Evolutionary conservation across 2,113 vertebrate species (phyloP).

Genomic region (Corythaixoides concolor): DNA sequence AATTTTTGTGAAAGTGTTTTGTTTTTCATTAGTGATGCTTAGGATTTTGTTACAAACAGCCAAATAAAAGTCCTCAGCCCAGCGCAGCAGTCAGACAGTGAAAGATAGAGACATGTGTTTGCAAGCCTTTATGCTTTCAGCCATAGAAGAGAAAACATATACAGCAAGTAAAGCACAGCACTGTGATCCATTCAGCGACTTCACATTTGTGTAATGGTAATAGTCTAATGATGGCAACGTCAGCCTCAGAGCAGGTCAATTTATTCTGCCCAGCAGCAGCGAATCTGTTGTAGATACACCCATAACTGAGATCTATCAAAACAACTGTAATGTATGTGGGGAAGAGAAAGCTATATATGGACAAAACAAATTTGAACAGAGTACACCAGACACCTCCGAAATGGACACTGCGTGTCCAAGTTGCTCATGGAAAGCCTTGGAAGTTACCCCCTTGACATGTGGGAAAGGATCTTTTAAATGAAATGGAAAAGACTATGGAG

Average conservation of each 20-base stretch:
- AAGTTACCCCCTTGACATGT: not conserved
- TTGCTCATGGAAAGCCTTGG: not conserved
- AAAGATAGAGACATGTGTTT: not conserved
- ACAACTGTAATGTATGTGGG: not conserved
- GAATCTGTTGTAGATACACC: not conserved
- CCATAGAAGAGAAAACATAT: not conserved
- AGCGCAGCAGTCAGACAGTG: not conserved
- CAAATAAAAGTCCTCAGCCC: not conserved
- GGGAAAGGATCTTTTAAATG: not conserved
- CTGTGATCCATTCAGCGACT: rapidly evolving
- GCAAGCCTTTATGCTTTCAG: not conserved
- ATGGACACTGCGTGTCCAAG: not conserved
- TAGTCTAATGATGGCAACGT: not conserved
- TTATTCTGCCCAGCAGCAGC: not conserved
- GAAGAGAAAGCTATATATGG: not conserved
- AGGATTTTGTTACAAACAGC: not conserved
- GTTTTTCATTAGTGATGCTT: not conserved
- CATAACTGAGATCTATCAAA: not conserved
- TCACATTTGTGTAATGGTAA: not conserved
- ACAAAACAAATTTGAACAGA: not conserved
- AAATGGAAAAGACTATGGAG: not conserved
- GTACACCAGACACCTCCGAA: not conserved
- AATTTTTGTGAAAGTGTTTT: not conserved
- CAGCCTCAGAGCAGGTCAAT: not conserved
- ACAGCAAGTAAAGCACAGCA: not conserved